Evolutionary conservation across 2,888 invertebrate species (phyloP), one percentile per base, ranked within the genome.

Genomic region (Macaria notata): DNA sequence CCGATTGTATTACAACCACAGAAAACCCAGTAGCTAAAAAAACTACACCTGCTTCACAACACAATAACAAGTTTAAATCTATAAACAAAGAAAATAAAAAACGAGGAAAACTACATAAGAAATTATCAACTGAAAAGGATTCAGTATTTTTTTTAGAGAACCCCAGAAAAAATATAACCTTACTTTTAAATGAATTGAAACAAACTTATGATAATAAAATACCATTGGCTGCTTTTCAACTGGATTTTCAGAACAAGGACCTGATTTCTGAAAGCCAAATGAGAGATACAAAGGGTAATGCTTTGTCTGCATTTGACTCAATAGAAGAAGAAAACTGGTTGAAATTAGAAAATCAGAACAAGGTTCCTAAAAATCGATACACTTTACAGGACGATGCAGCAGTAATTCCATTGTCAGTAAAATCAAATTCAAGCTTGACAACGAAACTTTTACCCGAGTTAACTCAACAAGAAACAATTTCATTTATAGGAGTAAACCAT

Each of bases 1-100:
- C 55, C 31, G 57, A 60, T 51, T 58, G 54, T 57, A 30, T 63
- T 6, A 44, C 33, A 42, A 41, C 46, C 41, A 41, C 49, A 9
- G 9, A 50, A 30, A 39, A 54, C 19, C 19, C 19, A 19, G 19
- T 19, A 19, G 1, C 19, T 19, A 19, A 19, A 19, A 19, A 19
- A 19, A 19, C 19, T 19, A 19, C 19, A 19, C 1, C 19, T 19
- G 19, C 19, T 19, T 19, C 19, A 19, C 19, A 19, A 19, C 2
- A 19, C 19, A 19, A 19, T 19, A 19, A 19, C 19, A 19, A 19
- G 19, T 19, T 19, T 19, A 19, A 19, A 19, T 19, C 19, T 19
- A 19, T 19, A 19, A 19, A 1, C 2, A 19, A 19, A 19, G 19
- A 19, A 19, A 19, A 19, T 19, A 19, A 19, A 2, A 19, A 19